Percentiles rank a stretch among this genome's conserved stretches.
Conservation (phyloP, 2,113 vertebrate species). For the Myrmecobius fasciatus region DNA sequence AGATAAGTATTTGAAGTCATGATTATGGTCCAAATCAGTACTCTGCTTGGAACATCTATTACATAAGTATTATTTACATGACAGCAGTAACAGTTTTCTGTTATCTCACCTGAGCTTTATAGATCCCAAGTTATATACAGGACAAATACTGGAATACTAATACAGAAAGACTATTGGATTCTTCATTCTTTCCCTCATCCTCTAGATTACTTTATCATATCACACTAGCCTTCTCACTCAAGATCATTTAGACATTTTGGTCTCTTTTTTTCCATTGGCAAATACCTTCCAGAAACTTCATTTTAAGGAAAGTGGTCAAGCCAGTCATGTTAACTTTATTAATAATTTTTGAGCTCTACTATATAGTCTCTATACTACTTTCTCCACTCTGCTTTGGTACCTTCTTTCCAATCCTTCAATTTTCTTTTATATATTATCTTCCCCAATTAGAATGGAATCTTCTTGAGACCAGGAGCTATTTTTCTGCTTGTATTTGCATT, state of each 20-base stretch:
- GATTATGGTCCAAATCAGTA: not conserved
- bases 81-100: not conserved
- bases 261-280: not conserved
- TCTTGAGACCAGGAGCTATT: not conserved
- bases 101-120: not conserved
- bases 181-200: not conserved
- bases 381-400: not conserved
- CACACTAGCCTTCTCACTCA: not conserved
- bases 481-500: not conserved
- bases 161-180: not conserved
- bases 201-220: not conserved
- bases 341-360: not conserved
- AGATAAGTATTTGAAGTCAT: not conserved
- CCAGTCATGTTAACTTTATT: not conserved
- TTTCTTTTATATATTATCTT: not conserved
- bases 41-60: not conserved
- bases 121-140: not conserved
- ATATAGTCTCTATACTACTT: not conserved
- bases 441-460: not conserved
- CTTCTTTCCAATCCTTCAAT: not conserved
- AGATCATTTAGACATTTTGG: not conserved
- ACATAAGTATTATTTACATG: not conserved
- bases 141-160: not conserved
- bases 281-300: not conserved
- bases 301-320: not conserved